Conservation (phyloP, 2,888 invertebrate genomes). For the Amblyteles armatorius region DNA sequence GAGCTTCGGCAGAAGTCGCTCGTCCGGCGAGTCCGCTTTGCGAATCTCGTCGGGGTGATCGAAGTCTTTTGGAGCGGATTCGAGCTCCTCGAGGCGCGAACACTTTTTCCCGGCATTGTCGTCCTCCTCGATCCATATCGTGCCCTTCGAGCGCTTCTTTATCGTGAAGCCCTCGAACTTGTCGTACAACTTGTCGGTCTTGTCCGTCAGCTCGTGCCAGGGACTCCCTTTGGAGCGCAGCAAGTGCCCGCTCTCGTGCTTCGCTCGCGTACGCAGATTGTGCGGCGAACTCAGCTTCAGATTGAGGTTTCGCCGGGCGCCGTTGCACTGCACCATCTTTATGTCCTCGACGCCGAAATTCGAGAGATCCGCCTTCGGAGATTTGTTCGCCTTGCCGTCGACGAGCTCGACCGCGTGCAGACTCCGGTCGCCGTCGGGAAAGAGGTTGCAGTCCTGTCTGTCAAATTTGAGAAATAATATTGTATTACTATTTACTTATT, state of each 20-base stretch:
- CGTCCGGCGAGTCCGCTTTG: conserved; percentile 54
- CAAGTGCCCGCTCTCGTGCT: conserved; percentile 83
- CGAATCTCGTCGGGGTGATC: conserved; percentile 49
- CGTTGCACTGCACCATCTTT: conserved; percentile 83
- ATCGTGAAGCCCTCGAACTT: conserved; percentile 82
- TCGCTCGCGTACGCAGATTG: conserved; percentile 82
- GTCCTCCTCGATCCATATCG: conserved; percentile 83
- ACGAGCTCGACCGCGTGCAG: conserved; percentile 77
- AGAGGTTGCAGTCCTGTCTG: conserved; percentile 81
- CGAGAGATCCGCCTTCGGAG: conserved; percentile 74
- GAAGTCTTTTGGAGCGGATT: conserved; percentile 34
- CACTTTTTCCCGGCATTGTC: conserved; percentile 75
- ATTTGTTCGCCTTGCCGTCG: conserved; percentile 75
- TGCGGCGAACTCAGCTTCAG: conserved; percentile 80
- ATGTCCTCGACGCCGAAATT: conserved; percentile 77
- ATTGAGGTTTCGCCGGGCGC: conserved; percentile 80
- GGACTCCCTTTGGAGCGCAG: conserved; percentile 82
- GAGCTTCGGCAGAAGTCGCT: conserved; percentile 58
- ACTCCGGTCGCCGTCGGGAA: conserved; percentile 78
- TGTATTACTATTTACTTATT: conserved; percentile 7
- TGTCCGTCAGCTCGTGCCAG: conserved; percentile 79
- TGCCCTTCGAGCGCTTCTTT: conserved; percentile 83
- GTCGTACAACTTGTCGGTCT: conserved; percentile 79
- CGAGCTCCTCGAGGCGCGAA: conserved; percentile 60
- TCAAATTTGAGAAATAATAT: conserved; percentile 34